These are phyloP conservation scores for Choreutis nemorana DNA, from an alignment of 2,888 invertebrate genomes.

Conservation along the genomic window DNA sequence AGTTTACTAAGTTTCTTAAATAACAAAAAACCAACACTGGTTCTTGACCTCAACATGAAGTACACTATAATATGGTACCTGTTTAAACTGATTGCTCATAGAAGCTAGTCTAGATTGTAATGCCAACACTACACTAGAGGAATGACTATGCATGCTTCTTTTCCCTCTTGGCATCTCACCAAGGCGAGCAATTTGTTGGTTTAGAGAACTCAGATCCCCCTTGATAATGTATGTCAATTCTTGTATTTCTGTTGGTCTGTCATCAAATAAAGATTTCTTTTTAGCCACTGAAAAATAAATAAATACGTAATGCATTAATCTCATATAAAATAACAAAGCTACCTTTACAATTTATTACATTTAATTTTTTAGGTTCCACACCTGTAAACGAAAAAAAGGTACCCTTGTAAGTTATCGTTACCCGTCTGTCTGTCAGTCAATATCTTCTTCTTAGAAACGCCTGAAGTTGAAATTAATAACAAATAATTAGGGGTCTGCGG, in stretches of 20 bases:
- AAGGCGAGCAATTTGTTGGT: slow-evolving; percentile 94
- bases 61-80: slow-evolving; percentile 35
- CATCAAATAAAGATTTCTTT: slow-evolving; percentile 96
- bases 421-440: no score
- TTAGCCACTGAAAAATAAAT: slow-evolving; percentile 98
- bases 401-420: no score
- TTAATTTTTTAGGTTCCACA: no score
- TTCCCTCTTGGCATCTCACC: slow-evolving; percentile 84
- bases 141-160: slow-evolving; percentile 88
- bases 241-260: slow-evolving; percentile 95
- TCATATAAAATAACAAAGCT: no score
- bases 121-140: slow-evolving; percentile 91
- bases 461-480: no score
- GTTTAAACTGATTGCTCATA: slow-evolving; percentile 98
- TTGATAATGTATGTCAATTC: slow-evolving; percentile 97
- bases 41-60: not conserved
- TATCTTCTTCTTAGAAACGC: no score
- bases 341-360: no score
- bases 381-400: no score
- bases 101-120: slow-evolving; percentile 93
- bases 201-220: slow-evolving; percentile 92
- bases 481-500: no score
- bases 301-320: no score
- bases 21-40: not conserved
- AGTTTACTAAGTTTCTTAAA: no score